Percentiles rank a stretch among this genome's conserved stretches.
Conservation (phyloP, 1,140 invertebrate genomes). For the Trissolcus basalis region DNA sequence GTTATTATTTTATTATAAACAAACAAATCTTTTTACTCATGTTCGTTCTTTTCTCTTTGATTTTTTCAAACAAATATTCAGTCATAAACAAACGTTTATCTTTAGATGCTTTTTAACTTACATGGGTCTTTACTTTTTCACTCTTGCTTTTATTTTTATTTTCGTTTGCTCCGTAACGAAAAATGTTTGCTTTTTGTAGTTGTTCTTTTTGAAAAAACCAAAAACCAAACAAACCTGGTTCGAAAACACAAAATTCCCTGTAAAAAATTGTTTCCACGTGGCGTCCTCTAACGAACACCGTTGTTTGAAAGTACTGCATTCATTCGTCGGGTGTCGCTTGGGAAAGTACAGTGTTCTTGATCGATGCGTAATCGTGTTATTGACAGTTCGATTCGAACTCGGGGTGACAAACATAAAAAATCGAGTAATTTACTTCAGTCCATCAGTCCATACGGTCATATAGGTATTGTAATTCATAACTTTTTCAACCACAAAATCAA, state of each 20-base stretch:
- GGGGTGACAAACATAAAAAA: constrained; percentile 4
- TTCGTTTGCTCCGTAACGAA: no score
- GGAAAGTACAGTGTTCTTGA: constrained; percentile 22
- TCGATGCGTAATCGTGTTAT: constrained; percentile 37
- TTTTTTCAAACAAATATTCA: no score
- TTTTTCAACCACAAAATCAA: neutral
- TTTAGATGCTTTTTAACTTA: no score
- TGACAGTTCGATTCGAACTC: constrained; percentile 43
- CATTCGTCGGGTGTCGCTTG: constrained; percentile 27
- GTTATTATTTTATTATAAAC: no score
- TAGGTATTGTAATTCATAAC: constrained; percentile 14
- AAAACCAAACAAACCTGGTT: no score
- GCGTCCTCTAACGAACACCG: constrained; percentile 17
- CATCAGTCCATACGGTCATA: neutral
- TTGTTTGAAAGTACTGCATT: constrained; percentile 20
- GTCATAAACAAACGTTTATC: no score
- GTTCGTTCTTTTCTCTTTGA: no score
- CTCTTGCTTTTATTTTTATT: no score
- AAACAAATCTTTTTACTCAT: no score
- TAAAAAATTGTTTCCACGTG: neutral
- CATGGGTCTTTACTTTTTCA: no score
- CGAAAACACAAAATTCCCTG: neutral
- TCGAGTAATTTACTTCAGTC: neutral
- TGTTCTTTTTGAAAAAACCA: no score
- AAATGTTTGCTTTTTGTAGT: no score